These are phyloP conservation scores for Sinotaia quadrata DNA, from an alignment of 2,888 invertebrate genomes.

Conservation along the genomic window DNA sequence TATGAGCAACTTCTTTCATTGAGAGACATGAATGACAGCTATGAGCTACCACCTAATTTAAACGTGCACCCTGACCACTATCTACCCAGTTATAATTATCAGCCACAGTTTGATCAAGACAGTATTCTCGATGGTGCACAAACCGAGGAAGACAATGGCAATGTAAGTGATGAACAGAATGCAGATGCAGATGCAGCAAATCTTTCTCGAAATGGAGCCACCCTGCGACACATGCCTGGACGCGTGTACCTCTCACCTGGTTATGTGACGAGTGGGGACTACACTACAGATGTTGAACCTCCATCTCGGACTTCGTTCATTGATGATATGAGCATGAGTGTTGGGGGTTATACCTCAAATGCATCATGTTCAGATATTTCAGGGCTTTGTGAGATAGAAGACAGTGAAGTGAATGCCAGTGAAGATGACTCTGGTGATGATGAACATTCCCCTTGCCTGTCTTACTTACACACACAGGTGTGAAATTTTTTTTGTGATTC, in stretches of 20 bases:
- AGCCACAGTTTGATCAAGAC: conserved; percentile 32
- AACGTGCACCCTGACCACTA: conserved; percentile 89
- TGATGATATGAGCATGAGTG: conserved; percentile 81
- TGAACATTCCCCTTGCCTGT: conserved; percentile 23
- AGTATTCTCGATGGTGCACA: conserved; percentile 22
- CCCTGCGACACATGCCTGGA: conserved; percentile 28
- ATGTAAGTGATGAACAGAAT: conserved; percentile 24
- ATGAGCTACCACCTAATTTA: conserved; percentile 73
- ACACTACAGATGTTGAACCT: conserved; percentile 76
- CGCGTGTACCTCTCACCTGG: conserved; percentile 45
- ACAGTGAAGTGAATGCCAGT: conserved; percentile 71
- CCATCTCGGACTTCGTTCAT: conserved; percentile 75
- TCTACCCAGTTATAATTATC: conserved; percentile 76
- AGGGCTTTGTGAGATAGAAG: conserved; percentile 91
- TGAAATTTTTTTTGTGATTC: no score
- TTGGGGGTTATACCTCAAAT: conserved; percentile 76
- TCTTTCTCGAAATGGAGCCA: conserved; percentile 19
- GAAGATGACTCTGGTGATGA: conserved; percentile 26
- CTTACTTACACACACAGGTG: conserved; percentile 26
- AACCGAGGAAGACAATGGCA: conserved; percentile 34
- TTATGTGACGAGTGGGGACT: conserved; percentile 51
- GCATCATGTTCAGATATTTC: conserved; percentile 89
- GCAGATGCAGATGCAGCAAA: conserved; percentile 24
- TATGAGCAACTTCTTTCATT: conserved; percentile 72
- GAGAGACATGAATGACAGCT: conserved; percentile 60